phyloP scores from a whole-genome alignment of 2,888 invertebrate species.

The Acanthosepion pharaonis region DNA sequence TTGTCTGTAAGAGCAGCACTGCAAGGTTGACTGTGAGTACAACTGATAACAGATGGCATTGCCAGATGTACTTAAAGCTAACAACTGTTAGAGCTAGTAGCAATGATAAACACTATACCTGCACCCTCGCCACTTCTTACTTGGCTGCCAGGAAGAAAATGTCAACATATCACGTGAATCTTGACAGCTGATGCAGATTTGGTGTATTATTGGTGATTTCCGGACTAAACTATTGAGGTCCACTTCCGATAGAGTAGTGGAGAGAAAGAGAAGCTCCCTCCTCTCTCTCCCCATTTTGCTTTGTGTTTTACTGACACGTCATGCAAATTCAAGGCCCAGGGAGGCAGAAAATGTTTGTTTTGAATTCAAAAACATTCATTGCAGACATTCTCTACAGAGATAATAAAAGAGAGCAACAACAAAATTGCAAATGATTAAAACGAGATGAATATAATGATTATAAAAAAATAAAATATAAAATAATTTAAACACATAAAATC shows the following conservation, averaged over 20 bases:
- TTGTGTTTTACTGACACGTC: not conserved
- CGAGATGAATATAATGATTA: not conserved
- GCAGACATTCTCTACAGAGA: conserved; percentile 9
- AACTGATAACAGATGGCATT: not conserved
- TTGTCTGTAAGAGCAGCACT: not conserved
- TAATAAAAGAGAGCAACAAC: not conserved
- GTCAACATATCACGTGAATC: not conserved
- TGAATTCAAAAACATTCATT: not conserved
- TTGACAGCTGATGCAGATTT: not conserved
- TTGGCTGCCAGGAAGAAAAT: not conserved
- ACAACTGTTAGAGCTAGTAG: conserved; percentile 4
- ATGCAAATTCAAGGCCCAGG: conserved; percentile 8
- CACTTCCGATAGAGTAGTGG: not conserved
- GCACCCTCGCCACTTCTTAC: not conserved
- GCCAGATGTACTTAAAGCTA: conserved; percentile 33
- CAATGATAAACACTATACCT: not conserved
- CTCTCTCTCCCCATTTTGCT: not conserved
- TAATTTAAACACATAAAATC: too few relatives aligned
- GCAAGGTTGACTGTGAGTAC: not conserved
- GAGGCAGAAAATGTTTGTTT: not conserved
- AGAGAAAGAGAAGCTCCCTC: not conserved
- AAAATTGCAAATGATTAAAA: not conserved
- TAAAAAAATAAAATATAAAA: not conserved
- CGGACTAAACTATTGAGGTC: not conserved
- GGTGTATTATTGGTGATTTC: conserved; percentile 8